A percentile compares a stretch with the other conserved stretches of the same genome.
Conservation (phyloP, 2,113 vertebrate species). For the Amazona guildingii region DNA sequence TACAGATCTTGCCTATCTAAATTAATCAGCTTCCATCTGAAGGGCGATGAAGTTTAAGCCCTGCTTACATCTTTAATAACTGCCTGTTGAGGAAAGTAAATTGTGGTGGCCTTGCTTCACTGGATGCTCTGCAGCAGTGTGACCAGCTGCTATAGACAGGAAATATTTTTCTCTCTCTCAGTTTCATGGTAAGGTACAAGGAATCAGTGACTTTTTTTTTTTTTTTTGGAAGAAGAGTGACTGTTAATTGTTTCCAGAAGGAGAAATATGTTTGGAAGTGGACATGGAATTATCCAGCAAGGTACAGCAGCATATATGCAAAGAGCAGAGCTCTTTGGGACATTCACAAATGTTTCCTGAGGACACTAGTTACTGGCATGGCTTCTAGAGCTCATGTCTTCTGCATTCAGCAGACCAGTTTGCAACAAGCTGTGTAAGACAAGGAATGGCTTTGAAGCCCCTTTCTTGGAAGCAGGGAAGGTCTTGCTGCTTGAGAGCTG, state of each 20-base stretch:
- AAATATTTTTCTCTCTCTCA: background rate
- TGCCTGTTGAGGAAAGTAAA: background rate
- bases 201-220: background rate
- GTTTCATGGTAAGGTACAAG: background rate
- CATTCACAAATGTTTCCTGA: background rate
- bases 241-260: conserved; percentile 20
- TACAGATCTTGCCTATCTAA: background rate
- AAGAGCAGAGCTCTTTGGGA: background rate
- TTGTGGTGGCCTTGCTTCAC: background rate
- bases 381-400: background rate
- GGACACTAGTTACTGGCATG: background rate
- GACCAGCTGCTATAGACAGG: background rate
- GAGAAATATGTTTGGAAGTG: background rate
- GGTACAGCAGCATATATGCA: background rate
- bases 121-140: background rate
- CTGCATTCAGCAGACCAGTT: background rate
- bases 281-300: conserved; percentile 2
- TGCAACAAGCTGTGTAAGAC: background rate
- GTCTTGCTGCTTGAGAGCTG: background rate
- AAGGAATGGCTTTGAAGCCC: background rate
- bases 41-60: background rate
- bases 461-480: background rate
- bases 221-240: background rate
- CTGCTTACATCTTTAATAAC: background rate
- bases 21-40: background rate